Base-by-base conservation (phyloP, 2,888 invertebrate species). In the Panorpa germanica region DNA sequence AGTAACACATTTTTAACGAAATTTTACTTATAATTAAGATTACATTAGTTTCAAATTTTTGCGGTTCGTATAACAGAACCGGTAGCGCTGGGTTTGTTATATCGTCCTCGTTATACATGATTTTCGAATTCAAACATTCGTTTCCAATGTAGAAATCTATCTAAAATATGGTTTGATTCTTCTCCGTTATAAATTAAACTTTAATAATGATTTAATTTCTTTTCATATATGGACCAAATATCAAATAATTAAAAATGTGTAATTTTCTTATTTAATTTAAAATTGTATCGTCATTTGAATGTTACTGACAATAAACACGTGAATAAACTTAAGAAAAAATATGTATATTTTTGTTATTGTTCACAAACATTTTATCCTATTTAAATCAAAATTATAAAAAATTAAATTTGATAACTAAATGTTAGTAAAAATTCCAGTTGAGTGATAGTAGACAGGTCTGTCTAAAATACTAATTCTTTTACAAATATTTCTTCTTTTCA, bases 291-390 rank as follows among this genome's bases (percentile, higher is more conserved):
- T 28, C 22, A 11, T 28, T n/a, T 12, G 16, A 10, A 23, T 21
- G 57, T 57, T 57, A 57, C 55, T 57, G 55, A 57, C 48, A 47
- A 47, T 47, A 46, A 48, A 41, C 49, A 47, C 46, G 48, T 45
- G 46, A 48, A 25, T 17, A 41, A 54, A 52, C 50, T 51, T 54
- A 47, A 4, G 23, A 28, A 27, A 48, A 54, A 51, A 50, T 49
- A 40, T 47, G 44, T 42, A 40, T 44, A 46, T 47, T 15, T 23
- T 20, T 29, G 22, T 16, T 5, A 10, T 21, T 22, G 11, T 15
- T 19, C 10, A 23, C 11, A 19, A 21, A 14, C n/a, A 13, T 25
- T 19, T 11, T 30, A 15, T 15, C 19, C 14, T 23, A 12, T 9
- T 10, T 13, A 18, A 25, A 22, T 25, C 31, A 23, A 19, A 24